A percentile compares a stretch with the other conserved stretches of the same genome.
phyloP scores from a whole-genome alignment of 2,113 vertebrate genomes.

The Melanerpes aurifrons region DNA sequence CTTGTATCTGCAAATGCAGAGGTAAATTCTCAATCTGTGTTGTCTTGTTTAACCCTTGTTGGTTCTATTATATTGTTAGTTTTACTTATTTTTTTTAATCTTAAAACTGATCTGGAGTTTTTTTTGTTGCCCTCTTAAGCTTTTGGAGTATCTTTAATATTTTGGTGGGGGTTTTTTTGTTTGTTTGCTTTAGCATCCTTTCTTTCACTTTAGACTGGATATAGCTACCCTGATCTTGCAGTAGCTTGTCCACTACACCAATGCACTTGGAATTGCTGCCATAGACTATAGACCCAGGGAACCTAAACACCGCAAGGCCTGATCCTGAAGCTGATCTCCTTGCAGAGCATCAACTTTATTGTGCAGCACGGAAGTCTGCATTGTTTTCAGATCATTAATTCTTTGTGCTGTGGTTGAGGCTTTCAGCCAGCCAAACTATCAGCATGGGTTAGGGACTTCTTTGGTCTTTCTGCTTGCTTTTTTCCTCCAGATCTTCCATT shows the following conservation, averaged over 20 bases:
- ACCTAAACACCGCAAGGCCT: neutral
- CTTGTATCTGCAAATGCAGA: neutral
- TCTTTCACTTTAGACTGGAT: neutral
- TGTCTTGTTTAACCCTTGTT: neutral
- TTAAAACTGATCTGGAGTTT: neutral
- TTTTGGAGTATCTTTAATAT: neutral
- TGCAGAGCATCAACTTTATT: neutral
- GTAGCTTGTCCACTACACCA: accelerated
- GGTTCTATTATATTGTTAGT: neutral
- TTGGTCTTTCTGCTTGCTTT: neutral
- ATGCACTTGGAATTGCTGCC: neutral
- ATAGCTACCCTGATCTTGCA: neutral
- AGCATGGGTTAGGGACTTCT: neutral
- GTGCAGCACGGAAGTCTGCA: neutral
- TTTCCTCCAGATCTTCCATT: neutral
- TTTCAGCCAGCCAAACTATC: neutral
- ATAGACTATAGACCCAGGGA: accelerated
- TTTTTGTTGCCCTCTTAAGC: neutral
- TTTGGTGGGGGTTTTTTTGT: neutral
- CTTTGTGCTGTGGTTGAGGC: neutral
- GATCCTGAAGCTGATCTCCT: neutral
- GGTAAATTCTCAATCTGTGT: neutral
- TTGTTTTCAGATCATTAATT: neutral
- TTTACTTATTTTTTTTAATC: neutral
- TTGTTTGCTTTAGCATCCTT: neutral